Evolutionary conservation across 2,888 invertebrate species (phyloP), one percentile per base, ranked within the genome.

Genomic region (Tenthredo notha): DNA sequence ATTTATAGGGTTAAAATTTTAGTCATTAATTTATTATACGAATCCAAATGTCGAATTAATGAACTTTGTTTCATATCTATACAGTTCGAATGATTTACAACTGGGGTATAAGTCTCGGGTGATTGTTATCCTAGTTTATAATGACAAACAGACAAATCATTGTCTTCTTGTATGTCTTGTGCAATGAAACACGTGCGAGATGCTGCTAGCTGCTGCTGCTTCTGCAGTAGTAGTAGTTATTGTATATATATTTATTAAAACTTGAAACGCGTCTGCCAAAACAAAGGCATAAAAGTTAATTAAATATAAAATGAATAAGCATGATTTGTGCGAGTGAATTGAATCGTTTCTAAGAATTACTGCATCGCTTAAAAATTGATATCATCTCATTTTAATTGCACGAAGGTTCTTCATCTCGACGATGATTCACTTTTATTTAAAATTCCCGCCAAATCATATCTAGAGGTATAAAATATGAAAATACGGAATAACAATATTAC

Each of bases 251-350:
- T n/a, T n/a, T n/a, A n/a, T 37, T 15, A 37, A 47, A n/a, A 15
- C n/a, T 47, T 54, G 61, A 61, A 40, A 61, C 15, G 33, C 37
- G n/a, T 37, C 47, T 29, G 33, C 37, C 37, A 80, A 80, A 80
- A 80, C 80, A 80, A 80, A 61, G 50, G 58, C 58, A 80, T 61
- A 58, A 80, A 78, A 61, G 61, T 40, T 77, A 54, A 77, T 77
- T 77, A 25, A 47, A 74, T 40, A 25, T 43, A 2, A 77, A 54
- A 47, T 54, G 29, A 29, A 29, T 50, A 54, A 77, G 4, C 9
- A 4, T 77, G 77, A 10, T 43, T 43, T 21, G 77, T 33, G 33
- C 33, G 18, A 33, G 33, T 5, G 67, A 80, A 61, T 80, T 40
- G 58, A 9, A 61, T 80, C 61, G 25, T 61, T 80, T 80, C 61